Conservation (phyloP, 2,888 invertebrate species). For the Rhingia campestris region DNA sequence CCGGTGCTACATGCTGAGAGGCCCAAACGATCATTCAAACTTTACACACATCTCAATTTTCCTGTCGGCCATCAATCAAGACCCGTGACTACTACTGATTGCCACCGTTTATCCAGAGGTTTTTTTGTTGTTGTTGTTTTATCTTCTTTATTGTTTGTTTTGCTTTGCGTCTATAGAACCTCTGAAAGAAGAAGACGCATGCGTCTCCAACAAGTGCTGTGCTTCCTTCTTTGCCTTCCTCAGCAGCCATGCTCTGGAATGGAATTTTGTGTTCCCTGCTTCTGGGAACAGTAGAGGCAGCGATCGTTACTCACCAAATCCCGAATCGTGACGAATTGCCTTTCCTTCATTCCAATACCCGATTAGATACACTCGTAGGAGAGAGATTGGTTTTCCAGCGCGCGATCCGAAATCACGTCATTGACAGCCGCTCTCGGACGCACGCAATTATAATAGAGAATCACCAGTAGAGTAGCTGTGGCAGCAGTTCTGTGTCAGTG, state of each 20-base stretch:
- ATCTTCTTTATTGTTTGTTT: no score
- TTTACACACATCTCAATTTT: conserved; percentile 75
- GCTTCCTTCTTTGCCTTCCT: conserved; percentile 4
- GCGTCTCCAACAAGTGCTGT: not conserved
- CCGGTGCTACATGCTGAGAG: not conserved
- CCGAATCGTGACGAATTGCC: conserved; percentile 68
- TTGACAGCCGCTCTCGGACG: conserved; percentile 61
- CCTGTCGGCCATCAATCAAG: conserved; percentile 76
- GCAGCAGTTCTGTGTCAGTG: conserved; percentile 73
- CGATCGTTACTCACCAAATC: conserved; percentile 60
- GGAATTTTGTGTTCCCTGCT: conserved; percentile 14
- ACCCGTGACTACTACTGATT: conserved; percentile 69
- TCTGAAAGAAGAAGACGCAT: no score
- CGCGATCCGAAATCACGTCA: conserved; percentile 57
- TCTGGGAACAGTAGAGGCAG: conserved; percentile 14
- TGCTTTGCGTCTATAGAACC: no score
- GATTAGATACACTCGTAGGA: conserved; percentile 31
- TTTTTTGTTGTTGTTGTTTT: not conserved
- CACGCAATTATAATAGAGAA: conserved; percentile 66
- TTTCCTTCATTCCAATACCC: conserved; percentile 42
- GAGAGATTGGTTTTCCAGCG: conserved; percentile 22
- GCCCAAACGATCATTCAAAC: conserved; percentile 60
- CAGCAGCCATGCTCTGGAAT: not conserved
- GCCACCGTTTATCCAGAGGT: conserved; percentile 67
- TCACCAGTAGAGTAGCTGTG: conserved; percentile 27